Evolutionary conservation across 2,888 invertebrate genomes (phyloP).

Genomic region (Meliscaeva auricollis): DNA sequence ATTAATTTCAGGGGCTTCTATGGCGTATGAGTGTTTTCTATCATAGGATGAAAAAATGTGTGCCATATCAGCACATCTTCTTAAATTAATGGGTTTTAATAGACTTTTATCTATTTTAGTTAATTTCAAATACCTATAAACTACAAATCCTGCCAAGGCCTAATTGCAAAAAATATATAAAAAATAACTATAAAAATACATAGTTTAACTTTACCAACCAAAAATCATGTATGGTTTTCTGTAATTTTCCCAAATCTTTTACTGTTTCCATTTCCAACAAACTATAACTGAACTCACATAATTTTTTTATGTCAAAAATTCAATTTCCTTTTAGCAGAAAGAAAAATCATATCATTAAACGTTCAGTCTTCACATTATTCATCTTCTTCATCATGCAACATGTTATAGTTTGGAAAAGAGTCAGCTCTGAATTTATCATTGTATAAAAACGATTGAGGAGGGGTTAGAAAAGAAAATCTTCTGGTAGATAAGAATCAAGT

Average conservation of each 20-base stretch:
- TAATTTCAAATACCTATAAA: no score
- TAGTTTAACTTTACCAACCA: no score
- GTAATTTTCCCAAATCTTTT: neutral
- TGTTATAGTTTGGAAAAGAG: conserved; percentile 4
- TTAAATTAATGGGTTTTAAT: no score
- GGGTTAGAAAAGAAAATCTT: neutral
- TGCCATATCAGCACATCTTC: no score
- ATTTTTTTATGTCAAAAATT: neutral
- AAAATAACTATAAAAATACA: no score
- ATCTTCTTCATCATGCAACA: conserved; percentile 4
- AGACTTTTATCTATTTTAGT: no score
- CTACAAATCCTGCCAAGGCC: no score
- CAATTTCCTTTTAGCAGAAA: conserved; percentile 12
- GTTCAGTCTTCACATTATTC: neutral
- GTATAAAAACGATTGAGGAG: neutral
- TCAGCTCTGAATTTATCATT: neutral
- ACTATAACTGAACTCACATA: neutral
- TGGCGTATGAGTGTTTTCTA: no score
- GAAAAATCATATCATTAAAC: neutral
- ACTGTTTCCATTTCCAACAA: neutral
- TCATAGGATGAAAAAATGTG: no score
- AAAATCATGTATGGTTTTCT: no score
- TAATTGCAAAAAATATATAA: no score
- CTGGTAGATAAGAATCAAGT: conserved; percentile 17
- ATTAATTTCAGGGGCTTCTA: no score